phyloP scores from a whole-genome alignment of 2,797 vertebrate species.

The Smutsia gigantea region DNA sequence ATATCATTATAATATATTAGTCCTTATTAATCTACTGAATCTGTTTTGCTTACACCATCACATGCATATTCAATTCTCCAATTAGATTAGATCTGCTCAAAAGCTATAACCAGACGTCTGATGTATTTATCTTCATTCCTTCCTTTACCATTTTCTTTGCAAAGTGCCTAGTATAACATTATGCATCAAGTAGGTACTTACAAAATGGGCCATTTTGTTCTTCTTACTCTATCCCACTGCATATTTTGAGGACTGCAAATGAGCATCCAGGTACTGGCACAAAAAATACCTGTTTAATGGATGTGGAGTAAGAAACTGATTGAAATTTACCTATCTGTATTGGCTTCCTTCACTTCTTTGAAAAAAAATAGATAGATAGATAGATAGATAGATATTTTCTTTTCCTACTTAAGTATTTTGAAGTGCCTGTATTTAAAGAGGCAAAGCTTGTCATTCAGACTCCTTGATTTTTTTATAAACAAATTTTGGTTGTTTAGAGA shows the following conservation, averaged over 20 bases:
- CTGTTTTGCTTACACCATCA: constrained; percentile 55
- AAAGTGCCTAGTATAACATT: neutral
- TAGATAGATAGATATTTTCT: neutral
- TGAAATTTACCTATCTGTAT: neutral
- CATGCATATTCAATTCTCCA: constrained; percentile 54
- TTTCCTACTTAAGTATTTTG: neutral
- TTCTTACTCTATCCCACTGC: neutral
- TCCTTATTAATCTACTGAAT: constrained; percentile 53
- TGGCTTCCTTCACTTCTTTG: neutral
- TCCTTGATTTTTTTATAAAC: constrained; percentile 55
- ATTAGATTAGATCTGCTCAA: constrained; percentile 54
- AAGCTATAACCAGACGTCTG: neutral
- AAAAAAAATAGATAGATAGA: neutral
- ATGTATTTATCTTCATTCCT: constrained; percentile 50
- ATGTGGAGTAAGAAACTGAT: constrained; percentile 14
- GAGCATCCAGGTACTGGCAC: neutral
- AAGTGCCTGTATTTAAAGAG: neutral
- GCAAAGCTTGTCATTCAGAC: constrained; percentile 8
- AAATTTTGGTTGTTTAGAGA: constrained; percentile 26
- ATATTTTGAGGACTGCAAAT: neutral
- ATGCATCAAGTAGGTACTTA: neutral
- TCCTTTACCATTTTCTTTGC: neutral
- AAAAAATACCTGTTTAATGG: constrained; percentile 16
- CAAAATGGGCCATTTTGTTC: neutral
- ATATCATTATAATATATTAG: constrained; percentile 42